phyloP scores from a whole-genome alignment of 23 tunicate species.

The Halocynthia aurantium region DNA sequence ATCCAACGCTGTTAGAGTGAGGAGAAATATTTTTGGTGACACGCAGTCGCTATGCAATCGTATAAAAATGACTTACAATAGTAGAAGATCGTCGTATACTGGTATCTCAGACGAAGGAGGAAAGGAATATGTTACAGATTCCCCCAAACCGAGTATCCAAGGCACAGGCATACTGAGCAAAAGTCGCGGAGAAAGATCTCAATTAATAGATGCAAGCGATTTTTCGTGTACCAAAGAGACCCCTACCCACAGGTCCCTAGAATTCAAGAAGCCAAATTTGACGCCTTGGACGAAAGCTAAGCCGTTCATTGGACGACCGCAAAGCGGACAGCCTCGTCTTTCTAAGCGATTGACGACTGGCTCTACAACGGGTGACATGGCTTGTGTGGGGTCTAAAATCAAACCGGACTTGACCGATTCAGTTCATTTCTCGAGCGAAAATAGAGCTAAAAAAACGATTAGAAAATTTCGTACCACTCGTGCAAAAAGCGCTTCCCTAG shows the following conservation, averaged over 20 bases:
- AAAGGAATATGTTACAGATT: background rate
- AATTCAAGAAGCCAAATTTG: conserved; percentile 8
- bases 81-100: conserved; percentile 14
- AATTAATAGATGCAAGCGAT: conserved; percentile 21
- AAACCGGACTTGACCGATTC: conserved; percentile 5
- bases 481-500: conserved; percentile 26
- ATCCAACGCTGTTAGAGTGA: conserved; percentile 1
- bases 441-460: conserved; percentile 6
- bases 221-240: conserved; percentile 8
- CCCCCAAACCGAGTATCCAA: conserved; percentile 10
- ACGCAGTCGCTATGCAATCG: conserved; percentile 3
- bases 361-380: conserved; percentile 11
- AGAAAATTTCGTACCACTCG: conserved; percentile 23
- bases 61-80: conserved; percentile 12
- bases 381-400: conserved; percentile 19
- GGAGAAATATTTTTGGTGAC: conserved; percentile 7
- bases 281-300: conserved; percentile 21
- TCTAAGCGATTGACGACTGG: background rate
- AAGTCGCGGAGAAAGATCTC: conserved; percentile 20
- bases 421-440: background rate
- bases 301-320: conserved; percentile 13
- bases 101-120: conserved; percentile 9
- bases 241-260: conserved; percentile 8
- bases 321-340: conserved; percentile 15
- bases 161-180: conserved; percentile 10